A percentile compares a stretch with the other conserved stretches of the same genome.
These are phyloP conservation scores for Tetrapedia diversipes DNA, from an alignment of 2,888 invertebrate species.

Conservation along the genomic window DNA sequence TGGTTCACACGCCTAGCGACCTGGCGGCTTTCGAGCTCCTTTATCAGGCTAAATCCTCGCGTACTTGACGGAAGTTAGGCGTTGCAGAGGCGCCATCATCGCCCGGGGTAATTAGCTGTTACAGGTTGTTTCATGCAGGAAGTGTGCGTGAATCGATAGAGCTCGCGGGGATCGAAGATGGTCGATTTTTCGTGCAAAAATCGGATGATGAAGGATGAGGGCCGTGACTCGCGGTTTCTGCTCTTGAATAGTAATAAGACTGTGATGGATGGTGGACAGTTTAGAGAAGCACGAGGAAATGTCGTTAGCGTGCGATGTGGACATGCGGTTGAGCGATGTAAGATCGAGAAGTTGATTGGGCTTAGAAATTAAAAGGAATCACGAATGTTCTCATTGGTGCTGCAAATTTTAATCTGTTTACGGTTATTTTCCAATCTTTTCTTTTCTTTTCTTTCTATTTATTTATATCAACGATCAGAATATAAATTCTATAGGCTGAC, in stretches of 20 bases:
- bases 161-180: background rate
- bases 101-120: slow-evolving; percentile 1
- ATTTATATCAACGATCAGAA: too few species aligned
- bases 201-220: background rate
- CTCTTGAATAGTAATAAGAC: background rate
- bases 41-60: slow-evolving; percentile 4
- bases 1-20: slow-evolving; percentile 20
- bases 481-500: too few species aligned
- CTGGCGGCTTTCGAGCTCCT: background rate
- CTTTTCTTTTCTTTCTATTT: too few species aligned
- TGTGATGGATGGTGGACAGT: background rate
- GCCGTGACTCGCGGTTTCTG: background rate
- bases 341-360: too few species aligned
- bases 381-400: too few species aligned
- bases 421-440: too few species aligned
- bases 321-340: background rate
- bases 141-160: background rate
- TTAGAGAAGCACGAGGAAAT: background rate
- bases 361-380: too few species aligned
- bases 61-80: background rate
- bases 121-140: background rate
- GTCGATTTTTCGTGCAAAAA: background rate
- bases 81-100: background rate
- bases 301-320: background rate
- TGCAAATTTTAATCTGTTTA: too few species aligned